Evolutionary conservation across 1,140 invertebrate genomes (phyloP), one percentile per base, ranked within the genome.

Genomic region (Zaprionus africanus): DNA sequence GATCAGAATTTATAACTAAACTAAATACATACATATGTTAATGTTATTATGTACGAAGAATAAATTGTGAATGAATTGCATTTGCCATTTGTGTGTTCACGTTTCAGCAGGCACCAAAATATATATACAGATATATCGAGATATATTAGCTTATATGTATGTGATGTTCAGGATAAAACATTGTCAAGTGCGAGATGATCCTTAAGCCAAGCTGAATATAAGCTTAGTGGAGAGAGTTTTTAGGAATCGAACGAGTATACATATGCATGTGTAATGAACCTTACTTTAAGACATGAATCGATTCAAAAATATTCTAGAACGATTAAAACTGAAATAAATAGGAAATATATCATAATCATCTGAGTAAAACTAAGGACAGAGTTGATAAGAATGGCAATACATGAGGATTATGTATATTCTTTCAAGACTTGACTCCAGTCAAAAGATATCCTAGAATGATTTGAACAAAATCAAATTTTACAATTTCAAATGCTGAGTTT

Each of bases 31-130:
- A 34, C 51, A 69, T 54, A 57, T 69, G 31, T 62, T 69, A n/a
- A 68, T 69, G 58, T 62, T 57, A 57, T 13, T 49, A 36, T 58
- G n/a, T 59, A 58, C 56, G 56, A 60, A 58, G 31, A 74, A 74
- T 61, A 74, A 63, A 69, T 56, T 60, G 64, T 61, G 58, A 68
- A 68, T 38, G 49, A 68, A 74, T 56, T 46, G 41, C 41, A 46
- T 46, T 46, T 46, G 19, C n/a, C 19, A 46, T 9, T 17, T 46
- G n/a, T 46, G n/a, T 46, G n/a, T 17, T 46, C 17, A 46, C 38
- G 15, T 46, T 17, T 7, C n/a, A 46, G n/a, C 7, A n/a, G n/a
- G n/a, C 41, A 46, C 6, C 15, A n/a, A 17, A 17, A 46, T 17
- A 17, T 46, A 19, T 43, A 1, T 43, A 17, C 15, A 43, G 15